Base-by-base conservation (phyloP, 1,140 invertebrate species). In the Drosophila santomea region DNA sequence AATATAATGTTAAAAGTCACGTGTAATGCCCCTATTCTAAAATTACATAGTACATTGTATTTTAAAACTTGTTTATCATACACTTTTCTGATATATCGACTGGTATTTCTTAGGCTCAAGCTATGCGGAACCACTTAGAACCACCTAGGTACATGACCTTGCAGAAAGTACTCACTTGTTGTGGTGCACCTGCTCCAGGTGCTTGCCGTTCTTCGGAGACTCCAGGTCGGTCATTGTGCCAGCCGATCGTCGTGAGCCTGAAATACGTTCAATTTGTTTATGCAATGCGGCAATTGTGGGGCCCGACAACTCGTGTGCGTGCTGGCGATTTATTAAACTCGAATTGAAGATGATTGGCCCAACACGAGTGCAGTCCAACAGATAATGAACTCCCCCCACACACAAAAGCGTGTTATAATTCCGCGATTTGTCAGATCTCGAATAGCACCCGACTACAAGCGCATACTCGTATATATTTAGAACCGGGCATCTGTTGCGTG, bases 161-260 rank as follows among this genome's bases (percentile, higher is more conserved):
- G 54, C 2, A 0, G 4, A 23, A 35, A 25, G 11, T 39, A 79
- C 88, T 91, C 51, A 91, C 88, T 88, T 80, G 51, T 83, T 80
- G 45, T 91, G 74, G 68, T 89, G 89, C 41, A 61, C 39, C 41
- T 84, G 80, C 32, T 84, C 88, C 72, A 79, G 90, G 61, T 89
- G 80, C 56, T 91, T 91, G 36, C 81, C 88, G 51, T 54, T 75
- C 75, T 91, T 91, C 20, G 71, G 48, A 15, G 83, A 66, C 61
- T 78, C 80, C 67, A 78, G 44, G 43, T 84, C 83, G 20, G 89
- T 84, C 79, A 88, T 89, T 68, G 61, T 88, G 64, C 48, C 36
- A 45, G 56, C 41, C 57, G 72, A 38, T 54, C 44, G 14, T 23
- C 12, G 8, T 38, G 61, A 38, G 47, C 73, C 54, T 60, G 60